Base-by-base conservation (phyloP, 1,140 invertebrate genomes). In the Micrasema longulum region DNA sequence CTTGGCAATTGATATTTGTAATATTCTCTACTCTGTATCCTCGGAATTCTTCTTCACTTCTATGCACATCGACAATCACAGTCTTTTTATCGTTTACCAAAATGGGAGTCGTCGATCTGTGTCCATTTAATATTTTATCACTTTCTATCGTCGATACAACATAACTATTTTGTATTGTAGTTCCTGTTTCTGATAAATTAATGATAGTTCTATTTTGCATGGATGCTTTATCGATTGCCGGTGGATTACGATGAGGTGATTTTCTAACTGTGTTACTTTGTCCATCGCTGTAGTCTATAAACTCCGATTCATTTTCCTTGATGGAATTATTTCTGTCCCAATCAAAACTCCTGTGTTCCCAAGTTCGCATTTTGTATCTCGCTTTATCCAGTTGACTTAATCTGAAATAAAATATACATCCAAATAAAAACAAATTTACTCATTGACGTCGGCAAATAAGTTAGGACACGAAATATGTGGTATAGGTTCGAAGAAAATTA, bases 111-210 rank as follows among this genome's bases (percentile, higher is more conserved):
- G 63, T 38, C 11, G 69, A 48, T 26, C 57, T 63, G 14, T 38
- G 38, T 14, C 50, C 64, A 12, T 71, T 71, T n/a, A 45, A 50
- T 20, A 35, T 16, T 53, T 63, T 48, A 38, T 64, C 48, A 43
- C 53, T 41, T 9, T 71, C 57, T 36, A 69, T 66, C 23, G 64
- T 53, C 0, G 79, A 78, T 55, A 84, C 83, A 69, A 85, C 80
- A 74, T 85, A 84, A 79, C 87, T 89, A 77, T 87, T 88, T 75
- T 88, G 87, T 73, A 91, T 91, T 1, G 88, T 89, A 20, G 89
- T 89, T 26, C 88, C 89, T 60, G 88, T 89, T 80, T 89, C 89
- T 6, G 88, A 87, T 71, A 91, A 80, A 82, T 89, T 90, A 41
- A 91, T 90, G 68, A 91, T 90, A 0, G 89, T 91, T 75, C 88